phyloP scores from a whole-genome alignment of 2,888 invertebrate species.

The Eilema caniola region DNA sequence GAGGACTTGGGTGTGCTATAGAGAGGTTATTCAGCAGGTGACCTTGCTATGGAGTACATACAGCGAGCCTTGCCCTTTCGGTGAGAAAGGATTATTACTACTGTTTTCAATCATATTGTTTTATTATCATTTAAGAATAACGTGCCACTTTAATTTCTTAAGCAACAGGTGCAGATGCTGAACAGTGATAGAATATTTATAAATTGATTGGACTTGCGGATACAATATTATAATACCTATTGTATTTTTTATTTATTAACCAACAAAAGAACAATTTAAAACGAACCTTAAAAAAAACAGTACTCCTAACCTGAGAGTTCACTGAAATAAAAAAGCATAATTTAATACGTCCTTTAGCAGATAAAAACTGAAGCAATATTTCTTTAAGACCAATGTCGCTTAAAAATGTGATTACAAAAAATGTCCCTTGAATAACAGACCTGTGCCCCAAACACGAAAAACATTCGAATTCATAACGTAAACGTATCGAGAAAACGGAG shows the following conservation, averaged over 20 bases:
- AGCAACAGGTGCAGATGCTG: too few relatives aligned
- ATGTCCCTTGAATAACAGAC: slow-evolving; percentile 30
- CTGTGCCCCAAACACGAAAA: too few relatives aligned
- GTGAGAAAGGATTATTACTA: too few relatives aligned
- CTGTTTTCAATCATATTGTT: too few relatives aligned
- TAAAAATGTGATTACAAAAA: slow-evolving; percentile 44
- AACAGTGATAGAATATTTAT: neutral
- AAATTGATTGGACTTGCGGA: neutral
- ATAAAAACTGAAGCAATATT: slow-evolving; percentile 30
- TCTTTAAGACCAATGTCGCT: slow-evolving; percentile 20
- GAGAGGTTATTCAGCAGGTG: neutral
- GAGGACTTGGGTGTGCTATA: neutral
- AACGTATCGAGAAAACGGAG: too few relatives aligned
- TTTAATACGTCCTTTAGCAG: neutral
- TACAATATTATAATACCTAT: neutral
- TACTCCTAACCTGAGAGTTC: neutral
- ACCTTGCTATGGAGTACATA: neutral
- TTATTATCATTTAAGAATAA: too few relatives aligned
- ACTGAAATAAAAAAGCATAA: neutral
- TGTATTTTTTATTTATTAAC: neutral
- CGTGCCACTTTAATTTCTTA: too few relatives aligned
- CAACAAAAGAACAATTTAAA: neutral
- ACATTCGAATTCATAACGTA: too few relatives aligned
- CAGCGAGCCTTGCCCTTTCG: too few relatives aligned
- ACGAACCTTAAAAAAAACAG: neutral